phyloP scores from a whole-genome alignment of 92 coral and sea anemone species.

The Zoanthus solanderi region DNA sequence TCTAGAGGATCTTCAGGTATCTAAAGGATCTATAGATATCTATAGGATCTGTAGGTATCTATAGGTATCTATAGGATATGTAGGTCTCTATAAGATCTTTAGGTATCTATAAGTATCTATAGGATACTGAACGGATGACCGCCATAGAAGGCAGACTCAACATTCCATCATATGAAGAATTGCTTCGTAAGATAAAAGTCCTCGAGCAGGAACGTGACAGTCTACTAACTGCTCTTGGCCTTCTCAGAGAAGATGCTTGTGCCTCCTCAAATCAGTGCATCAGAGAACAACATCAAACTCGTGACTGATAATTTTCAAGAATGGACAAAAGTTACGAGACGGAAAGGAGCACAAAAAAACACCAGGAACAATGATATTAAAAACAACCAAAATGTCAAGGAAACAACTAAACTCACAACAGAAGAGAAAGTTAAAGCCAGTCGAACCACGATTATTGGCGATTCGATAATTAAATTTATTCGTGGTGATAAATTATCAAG shows the following conservation, averaged over 20 bases:
- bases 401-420: background rate
- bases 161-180: conserved; percentile 8
- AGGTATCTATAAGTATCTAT: no score
- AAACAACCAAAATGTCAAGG: conserved; percentile 5
- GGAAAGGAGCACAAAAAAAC: background rate
- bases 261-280: background rate
- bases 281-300: background rate
- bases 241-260: conserved; percentile 34
- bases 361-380: conserved; percentile 9
- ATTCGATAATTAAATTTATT: conserved; percentile 33
- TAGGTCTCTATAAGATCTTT: no score
- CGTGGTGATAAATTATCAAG: conserved; percentile 23
- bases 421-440: background rate
- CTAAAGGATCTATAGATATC: no score
- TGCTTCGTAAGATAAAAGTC: conserved; percentile 21
- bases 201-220: conserved; percentile 23
- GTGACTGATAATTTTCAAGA: conserved; percentile 15
- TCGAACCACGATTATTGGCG: conserved; percentile 25
- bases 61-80: no score
- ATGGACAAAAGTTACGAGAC: conserved; percentile 15
- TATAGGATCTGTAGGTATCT: no score
- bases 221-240: conserved; percentile 29
- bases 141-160: conserved; percentile 31
- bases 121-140: conserved; percentile 1
- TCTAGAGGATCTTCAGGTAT: no score